Evolutionary conservation across 1,140 invertebrate species (phyloP), one percentile per base, ranked within the genome.

Genomic region (Wasmannia auropunctata): DNA sequence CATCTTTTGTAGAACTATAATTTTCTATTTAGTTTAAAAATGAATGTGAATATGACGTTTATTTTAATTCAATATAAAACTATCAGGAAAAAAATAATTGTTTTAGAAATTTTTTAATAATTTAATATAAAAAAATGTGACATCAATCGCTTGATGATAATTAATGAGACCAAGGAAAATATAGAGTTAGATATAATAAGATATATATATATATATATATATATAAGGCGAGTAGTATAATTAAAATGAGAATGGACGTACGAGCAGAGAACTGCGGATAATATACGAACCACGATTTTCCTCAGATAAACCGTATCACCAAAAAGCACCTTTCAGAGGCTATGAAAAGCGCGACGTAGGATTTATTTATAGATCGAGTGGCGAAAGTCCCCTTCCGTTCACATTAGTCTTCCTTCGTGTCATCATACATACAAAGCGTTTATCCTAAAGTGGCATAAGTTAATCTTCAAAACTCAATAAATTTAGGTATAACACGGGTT

Each of bases 311-410:
- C 62, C 46, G 34, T 40, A 69, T 69, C 34, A 40, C 46, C 34
- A 54, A 80, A 80, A 67, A 80, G 76, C 43, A 67, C 46, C 77
- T 80, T 69, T 54, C 62, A 80, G 19, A 4, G 28, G 63, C 31
- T 51, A 79, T 79, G 60, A 65, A 79, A 79, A 67, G 60, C 31
- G 8, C 46, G 46, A 80, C n/a, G n/a, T n/a, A 28, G 19, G 46
- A 67, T 80, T 80, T 80, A 69, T 69, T 80, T 80, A 80, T 80
- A 80, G 77, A 69, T 80, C 62, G 63, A 69, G 49, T 28, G 16
- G 34, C 31, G 22, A 40, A 54, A 54, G 49, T 69, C 10, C 49
- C 11, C 77, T 54, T 40, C 22, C 46, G 34, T n/a, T 65, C 43
- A 54, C 77, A 80, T 80, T 80, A 54, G 46, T 69, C 77, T 80